A percentile compares a stretch with the other conserved stretches of the same genome.
Evolutionary conservation across 2,113 vertebrate genomes (phyloP).

Genomic region (Ammodytes marinus): DNA sequence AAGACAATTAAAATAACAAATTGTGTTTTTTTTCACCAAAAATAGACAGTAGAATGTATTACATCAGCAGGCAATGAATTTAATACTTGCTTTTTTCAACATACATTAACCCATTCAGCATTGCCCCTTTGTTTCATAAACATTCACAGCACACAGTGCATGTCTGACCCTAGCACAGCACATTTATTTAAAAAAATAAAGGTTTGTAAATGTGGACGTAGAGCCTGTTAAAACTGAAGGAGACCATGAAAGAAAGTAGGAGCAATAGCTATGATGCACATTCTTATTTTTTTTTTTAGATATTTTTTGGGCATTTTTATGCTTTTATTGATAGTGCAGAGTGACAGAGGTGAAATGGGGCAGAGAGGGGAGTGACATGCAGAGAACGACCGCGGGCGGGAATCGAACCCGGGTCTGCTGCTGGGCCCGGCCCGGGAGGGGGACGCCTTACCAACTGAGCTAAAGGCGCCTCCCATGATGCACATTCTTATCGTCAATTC

Average conservation of each 20-base stretch:
- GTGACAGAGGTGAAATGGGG: too few relatives aligned
- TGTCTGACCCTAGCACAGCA: slow-evolving; percentile 14
- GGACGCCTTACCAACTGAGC: too few relatives aligned
- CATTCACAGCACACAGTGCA: slow-evolving; percentile 11
- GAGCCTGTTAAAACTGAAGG: background rate
- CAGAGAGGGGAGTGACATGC: too few relatives aligned
- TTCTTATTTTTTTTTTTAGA: too few relatives aligned
- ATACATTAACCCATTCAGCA: slow-evolving; percentile 25
- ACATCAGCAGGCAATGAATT: slow-evolving; percentile 11
- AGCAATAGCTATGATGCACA: slow-evolving; percentile 59
- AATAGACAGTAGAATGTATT: slow-evolving; percentile 49
- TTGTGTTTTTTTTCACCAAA: slow-evolving; percentile 38
- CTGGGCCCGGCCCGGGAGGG: too few relatives aligned
- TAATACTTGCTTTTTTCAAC: slow-evolving; percentile 17
- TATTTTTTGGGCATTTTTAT: too few relatives aligned
- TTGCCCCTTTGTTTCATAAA: slow-evolving; percentile 24
- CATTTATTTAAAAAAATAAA: slow-evolving; percentile 15
- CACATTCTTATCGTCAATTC: slow-evolving; percentile 76
- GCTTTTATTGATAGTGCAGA: too few relatives aligned
- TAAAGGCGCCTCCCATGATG: too few relatives aligned
- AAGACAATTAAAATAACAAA: slow-evolving; percentile 8
- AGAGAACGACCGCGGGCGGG: too few relatives aligned
- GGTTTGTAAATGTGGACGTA: background rate
- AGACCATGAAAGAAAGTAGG: slow-evolving; percentile 13
- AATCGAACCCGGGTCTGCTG: too few relatives aligned